A percentile compares a stretch with the other conserved stretches of the same genome.
phyloP scores from a whole-genome alignment of 2,113 vertebrate species.

The Axis porcinus region DNA sequence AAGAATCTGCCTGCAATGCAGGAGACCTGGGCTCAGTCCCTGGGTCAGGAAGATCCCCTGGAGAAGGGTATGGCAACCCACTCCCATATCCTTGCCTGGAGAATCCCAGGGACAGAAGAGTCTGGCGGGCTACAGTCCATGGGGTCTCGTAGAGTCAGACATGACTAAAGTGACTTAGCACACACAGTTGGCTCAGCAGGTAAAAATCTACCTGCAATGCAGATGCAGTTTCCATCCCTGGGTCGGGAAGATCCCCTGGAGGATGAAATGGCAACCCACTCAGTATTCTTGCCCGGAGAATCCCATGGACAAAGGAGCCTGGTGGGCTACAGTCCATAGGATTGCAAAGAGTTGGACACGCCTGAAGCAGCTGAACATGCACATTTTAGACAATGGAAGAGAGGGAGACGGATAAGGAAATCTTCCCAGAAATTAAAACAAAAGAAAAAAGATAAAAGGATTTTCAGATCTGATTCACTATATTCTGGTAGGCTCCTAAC shows the following conservation, averaged over 20 bases:
- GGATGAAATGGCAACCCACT: neutral
- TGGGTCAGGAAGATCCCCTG: neutral
- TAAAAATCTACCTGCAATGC: neutral
- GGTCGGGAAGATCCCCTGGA: neutral
- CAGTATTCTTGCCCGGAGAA: neutral
- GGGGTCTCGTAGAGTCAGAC: neutral
- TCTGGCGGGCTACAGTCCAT: neutral
- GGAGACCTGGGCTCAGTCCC: neutral
- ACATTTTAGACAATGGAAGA: neutral
- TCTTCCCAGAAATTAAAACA: neutral
- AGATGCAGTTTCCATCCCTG: neutral
- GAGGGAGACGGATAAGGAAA: neutral
- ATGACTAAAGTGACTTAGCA: neutral
- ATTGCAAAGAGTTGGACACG: neutral
- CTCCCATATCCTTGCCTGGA: neutral
- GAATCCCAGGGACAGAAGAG: neutral
- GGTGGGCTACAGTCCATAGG: neutral
- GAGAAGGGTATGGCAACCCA: neutral
- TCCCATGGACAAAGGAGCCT: neutral
- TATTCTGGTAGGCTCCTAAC: neutral
- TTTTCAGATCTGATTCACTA: neutral
- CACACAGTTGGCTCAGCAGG: fast-evolving
- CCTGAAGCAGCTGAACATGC: neutral
- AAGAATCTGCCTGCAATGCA: neutral
- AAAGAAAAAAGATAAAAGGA: too few species aligned